Evolutionary conservation across 2,797 vertebrate genomes (phyloP).

Genomic region (Pyrocephalus nanus): DNA sequence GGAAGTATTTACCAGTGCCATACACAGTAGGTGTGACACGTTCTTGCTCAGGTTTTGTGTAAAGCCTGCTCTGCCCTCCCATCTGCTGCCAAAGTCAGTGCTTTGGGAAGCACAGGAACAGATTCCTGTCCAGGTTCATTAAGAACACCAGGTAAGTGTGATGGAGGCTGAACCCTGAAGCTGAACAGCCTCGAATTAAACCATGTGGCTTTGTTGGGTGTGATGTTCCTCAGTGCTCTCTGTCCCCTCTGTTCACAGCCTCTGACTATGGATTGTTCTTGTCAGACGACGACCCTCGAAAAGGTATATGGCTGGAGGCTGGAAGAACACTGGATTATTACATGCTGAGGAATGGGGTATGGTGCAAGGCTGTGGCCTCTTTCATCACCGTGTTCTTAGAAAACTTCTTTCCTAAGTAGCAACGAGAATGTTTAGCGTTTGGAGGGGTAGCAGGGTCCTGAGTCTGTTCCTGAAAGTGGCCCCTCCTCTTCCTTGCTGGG

Average conservation of each 20-base stretch:
- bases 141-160: neutral
- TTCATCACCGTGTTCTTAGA: neutral
- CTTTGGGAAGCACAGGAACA: neutral
- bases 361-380: neutral
- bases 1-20: neutral
- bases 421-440: neutral
- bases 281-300: slow-evolving; percentile 96
- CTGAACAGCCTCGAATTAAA: neutral
- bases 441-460: neutral
- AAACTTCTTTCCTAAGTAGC: neutral
- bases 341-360: slow-evolving; percentile 98
- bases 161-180: neutral
- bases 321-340: slow-evolving; percentile 98
- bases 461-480: neutral
- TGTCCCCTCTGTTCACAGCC: slow-evolving; percentile 76
- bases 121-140: neutral
- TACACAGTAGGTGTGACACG: neutral
- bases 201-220: neutral
- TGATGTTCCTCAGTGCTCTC: neutral
- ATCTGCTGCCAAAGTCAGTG: neutral
- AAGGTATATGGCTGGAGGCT: slow-evolving; percentile 98
- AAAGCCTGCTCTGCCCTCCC: neutral
- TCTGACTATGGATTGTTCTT: slow-evolving; percentile 97
- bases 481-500: neutral
- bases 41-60: neutral